Percentiles rank a stretch among this genome's conserved stretches.
These are phyloP conservation scores for Arenaria interpres DNA, from an alignment of 2,113 vertebrate species.

Conservation along the genomic window DNA sequence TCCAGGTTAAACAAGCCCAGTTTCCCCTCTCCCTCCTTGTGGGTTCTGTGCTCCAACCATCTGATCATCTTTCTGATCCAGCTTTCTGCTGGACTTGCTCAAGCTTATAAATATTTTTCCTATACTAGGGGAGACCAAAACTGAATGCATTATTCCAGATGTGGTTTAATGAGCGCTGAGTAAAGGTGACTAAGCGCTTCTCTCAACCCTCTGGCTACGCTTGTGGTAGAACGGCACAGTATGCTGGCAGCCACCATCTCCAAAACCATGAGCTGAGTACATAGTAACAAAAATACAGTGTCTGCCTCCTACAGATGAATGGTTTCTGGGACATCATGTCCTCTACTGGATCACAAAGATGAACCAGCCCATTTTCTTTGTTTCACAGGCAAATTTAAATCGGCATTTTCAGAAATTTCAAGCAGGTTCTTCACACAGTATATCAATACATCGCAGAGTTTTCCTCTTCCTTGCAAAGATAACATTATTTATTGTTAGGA, in stretches of 20 bases:
- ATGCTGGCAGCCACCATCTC: neutral
- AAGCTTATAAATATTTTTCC: neutral
- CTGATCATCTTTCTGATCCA: neutral
- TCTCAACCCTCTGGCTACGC: neutral
- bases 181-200: neutral
- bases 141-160: neutral
- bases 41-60: neutral
- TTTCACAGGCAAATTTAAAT: neutral
- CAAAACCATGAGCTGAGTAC: neutral
- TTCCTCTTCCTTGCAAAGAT: neutral
- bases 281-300: neutral
- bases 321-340: fast-evolving
- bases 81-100: neutral
- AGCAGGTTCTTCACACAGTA: neutral
- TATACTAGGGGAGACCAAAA: neutral
- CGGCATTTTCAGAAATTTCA: neutral
- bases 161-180: neutral
- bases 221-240: neutral
- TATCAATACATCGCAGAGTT: neutral
- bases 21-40: neutral
- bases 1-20: neutral
- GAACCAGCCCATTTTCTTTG: neutral
- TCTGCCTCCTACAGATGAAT: neutral
- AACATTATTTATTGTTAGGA: slow-evolving; percentile 5
- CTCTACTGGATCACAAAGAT: neutral